Percentiles rank a stretch among this genome's conserved stretches.
Evolutionary conservation across 2,888 invertebrate species (phyloP).

Genomic region (Acleris holmiana): DNA sequence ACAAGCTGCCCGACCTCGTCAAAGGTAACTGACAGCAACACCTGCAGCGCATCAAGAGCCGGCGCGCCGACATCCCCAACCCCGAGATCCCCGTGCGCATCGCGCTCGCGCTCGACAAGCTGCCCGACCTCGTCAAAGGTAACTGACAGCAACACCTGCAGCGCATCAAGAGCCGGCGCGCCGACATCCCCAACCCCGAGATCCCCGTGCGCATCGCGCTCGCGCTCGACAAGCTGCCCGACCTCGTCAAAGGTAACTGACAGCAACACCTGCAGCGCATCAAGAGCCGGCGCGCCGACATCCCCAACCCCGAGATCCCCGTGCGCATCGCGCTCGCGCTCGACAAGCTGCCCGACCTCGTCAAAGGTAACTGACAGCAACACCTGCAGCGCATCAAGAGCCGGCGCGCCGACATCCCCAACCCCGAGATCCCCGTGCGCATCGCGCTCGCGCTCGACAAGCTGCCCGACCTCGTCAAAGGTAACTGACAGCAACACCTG

Average conservation of each 20-base stretch:
- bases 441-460: constrained; percentile 92
- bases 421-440: constrained; percentile 92
- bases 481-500: too few relatives aligned
- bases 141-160: too few relatives aligned
- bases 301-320: constrained; percentile 95
- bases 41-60: too few relatives aligned
- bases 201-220: constrained; percentile 93
- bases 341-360: constrained; percentile 91
- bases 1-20: constrained; percentile 91
- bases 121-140: constrained; percentile 92
- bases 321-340: constrained; percentile 91
- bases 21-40: too few relatives aligned
- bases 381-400: too few relatives aligned
- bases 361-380: too few relatives aligned
- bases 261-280: too few relatives aligned
- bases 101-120: constrained; percentile 91
- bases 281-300: too few relatives aligned
- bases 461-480: constrained; percentile 91
- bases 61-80: too few relatives aligned
- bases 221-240: constrained; percentile 91
- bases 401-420: too few relatives aligned
- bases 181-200: constrained; percentile 95
- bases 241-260: constrained; percentile 91
- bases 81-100: constrained; percentile 95
- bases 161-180: too few relatives aligned